These are phyloP conservation scores for Erpetoichthys calabaricus DNA, from an alignment of 2,797 vertebrate species.

Conservation along the genomic window DNA sequence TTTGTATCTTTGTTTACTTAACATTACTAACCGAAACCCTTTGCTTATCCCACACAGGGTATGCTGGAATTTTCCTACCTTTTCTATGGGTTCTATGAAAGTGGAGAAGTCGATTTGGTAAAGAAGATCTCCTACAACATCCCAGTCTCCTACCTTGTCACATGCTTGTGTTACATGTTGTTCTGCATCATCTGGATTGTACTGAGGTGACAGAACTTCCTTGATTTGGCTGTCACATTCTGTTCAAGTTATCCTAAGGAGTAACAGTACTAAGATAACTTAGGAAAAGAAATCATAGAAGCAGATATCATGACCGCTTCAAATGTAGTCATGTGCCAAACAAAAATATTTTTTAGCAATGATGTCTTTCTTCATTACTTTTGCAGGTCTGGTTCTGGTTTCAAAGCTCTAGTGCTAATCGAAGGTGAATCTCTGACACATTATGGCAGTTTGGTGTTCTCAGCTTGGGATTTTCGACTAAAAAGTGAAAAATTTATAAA, in stretches of 20 bases:
- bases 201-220: conserved; percentile 42
- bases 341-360: no score
- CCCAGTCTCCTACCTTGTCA: conserved; percentile 61
- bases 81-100: conserved; percentile 76
- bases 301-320: no score
- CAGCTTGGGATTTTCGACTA: conserved; percentile 68
- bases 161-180: conserved; percentile 45
- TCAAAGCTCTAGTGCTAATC: conserved; percentile 52
- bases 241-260: no score
- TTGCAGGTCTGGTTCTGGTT: conserved; percentile 53
- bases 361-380: neutral
- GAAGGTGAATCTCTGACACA: conserved; percentile 44
- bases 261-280: neutral
- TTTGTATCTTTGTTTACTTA: neutral
- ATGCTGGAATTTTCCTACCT: conserved; percentile 72
- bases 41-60: conserved; percentile 38
- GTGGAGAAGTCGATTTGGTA: conserved; percentile 24
- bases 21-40: neutral
- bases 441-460: conserved; percentile 67
- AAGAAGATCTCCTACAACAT: conserved; percentile 52
- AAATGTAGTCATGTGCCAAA: no score
- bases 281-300: no score
- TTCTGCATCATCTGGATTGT: conserved; percentile 63
- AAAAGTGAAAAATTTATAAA: conserved; percentile 39
- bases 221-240: neutral